phyloP scores from a whole-genome alignment of 2,888 invertebrate genomes.

The Clanis bilineata region DNA sequence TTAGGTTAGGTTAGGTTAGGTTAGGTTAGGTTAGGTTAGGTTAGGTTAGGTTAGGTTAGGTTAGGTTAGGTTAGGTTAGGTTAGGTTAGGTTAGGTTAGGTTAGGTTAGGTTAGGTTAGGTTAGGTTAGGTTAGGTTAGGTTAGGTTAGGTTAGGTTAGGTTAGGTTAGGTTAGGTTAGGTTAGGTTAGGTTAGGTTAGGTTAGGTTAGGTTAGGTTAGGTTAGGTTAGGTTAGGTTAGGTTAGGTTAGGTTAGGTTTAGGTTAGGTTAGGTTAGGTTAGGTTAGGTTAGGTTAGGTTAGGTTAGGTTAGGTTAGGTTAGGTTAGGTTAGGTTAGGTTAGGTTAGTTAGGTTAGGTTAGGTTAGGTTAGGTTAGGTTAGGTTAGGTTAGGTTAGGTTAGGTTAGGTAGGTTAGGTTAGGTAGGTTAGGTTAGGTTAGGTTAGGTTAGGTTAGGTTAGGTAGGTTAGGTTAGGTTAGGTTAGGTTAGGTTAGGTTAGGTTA shows the following conservation, averaged over 20 bases:
- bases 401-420: constrained; percentile 31
- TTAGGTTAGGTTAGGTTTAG: constrained; percentile 22
- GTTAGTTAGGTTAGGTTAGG: constrained; percentile 28
- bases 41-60: constrained; percentile 22
- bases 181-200: constrained; percentile 24
- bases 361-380: constrained; percentile 30
- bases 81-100: constrained; percentile 30
- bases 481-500: too few species aligned
- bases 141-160: constrained; percentile 26
- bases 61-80: constrained; percentile 24
- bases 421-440: constrained; percentile 27
- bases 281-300: constrained; percentile 22
- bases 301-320: constrained; percentile 23
- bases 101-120: constrained; percentile 29
- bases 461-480: constrained; percentile 23
- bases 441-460: too few species aligned
- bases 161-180: constrained; percentile 27
- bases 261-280: constrained; percentile 26
- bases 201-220: constrained; percentile 24
- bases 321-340: constrained; percentile 25
- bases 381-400: constrained; percentile 23
- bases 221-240: constrained; percentile 24
- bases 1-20: not conserved
- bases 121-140: constrained; percentile 23
- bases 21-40: constrained; percentile 20